Evolutionary conservation across 2,888 invertebrate species (phyloP).

Genomic region (Stenotaenia linearis): DNA sequence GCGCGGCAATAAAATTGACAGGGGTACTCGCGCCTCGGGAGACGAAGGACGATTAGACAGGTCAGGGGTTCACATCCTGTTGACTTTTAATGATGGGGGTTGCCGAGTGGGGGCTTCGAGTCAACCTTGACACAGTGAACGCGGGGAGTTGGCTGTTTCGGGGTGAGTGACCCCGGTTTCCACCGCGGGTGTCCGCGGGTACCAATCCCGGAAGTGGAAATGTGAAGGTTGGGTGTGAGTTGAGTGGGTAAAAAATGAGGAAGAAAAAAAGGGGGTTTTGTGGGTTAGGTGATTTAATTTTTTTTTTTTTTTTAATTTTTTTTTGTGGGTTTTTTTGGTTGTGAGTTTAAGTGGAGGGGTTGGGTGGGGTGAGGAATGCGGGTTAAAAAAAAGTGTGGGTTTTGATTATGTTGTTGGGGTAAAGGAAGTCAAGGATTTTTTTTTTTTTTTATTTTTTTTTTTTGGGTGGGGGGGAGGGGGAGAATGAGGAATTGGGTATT

Average conservation of each 20-base stretch:
- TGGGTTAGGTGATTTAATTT: not conserved
- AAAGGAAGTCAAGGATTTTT: no score
- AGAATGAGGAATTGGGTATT: no score
- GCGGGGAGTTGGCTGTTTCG: not conserved
- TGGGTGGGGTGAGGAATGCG: no score
- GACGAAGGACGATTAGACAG: not conserved
- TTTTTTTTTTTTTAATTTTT: not conserved
- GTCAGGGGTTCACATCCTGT: constrained; percentile 15
- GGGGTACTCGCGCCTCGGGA: constrained; percentile 4
- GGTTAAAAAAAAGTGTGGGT: no score
- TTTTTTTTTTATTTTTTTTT: no score
- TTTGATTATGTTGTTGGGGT: no score
- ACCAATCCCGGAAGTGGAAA: not conserved
- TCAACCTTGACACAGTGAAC: constrained; percentile 1
- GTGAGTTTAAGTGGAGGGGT: not conserved
- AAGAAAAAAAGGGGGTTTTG: not conserved
- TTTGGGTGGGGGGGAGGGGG: no score
- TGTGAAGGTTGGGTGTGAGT: not conserved
- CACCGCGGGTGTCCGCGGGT: not conserved
- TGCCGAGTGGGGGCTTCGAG: not conserved
- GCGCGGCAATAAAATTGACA: not conserved
- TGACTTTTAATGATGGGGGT: constrained; percentile 15
- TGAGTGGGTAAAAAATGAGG: not conserved
- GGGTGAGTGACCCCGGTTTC: not conserved
- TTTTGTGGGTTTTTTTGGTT: not conserved